phyloP scores from a whole-genome alignment of 2,113 vertebrate species.

The Micromys minutus region DNA sequence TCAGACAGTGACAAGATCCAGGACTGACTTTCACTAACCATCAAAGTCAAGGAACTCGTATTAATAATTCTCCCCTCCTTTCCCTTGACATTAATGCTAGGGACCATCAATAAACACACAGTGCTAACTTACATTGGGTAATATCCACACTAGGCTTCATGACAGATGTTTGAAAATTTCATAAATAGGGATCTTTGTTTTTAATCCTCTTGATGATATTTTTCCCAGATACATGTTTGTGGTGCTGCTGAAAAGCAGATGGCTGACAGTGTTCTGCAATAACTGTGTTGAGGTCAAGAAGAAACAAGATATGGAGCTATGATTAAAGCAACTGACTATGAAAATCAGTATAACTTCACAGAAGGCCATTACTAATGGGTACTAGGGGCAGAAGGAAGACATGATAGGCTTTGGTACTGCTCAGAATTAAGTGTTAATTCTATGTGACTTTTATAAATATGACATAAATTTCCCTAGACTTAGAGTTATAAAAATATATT shows the following conservation, averaged over 20 bases:
- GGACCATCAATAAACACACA: neutral
- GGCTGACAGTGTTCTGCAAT: neutral
- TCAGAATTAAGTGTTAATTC: constrained; percentile 36
- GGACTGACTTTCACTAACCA: neutral
- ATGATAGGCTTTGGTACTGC: neutral
- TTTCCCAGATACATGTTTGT: constrained; percentile 45
- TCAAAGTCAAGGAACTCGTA: constrained; percentile 52
- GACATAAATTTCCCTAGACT: neutral
- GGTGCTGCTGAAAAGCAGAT: constrained; percentile 28
- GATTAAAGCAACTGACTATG: constrained; percentile 32
- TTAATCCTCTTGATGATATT: constrained; percentile 44
- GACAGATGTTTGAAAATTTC: constrained; percentile 43
- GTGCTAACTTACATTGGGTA: neutral
- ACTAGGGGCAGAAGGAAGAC: constrained; percentile 10
- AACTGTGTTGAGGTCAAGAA: constrained; percentile 29
- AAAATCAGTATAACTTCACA: constrained; percentile 35
- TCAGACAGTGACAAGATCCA: constrained; percentile 18
- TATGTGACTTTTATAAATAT: constrained; percentile 51
- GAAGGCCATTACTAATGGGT: constrained; percentile 1
- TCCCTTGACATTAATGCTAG: constrained; percentile 9
- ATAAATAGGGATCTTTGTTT: constrained; percentile 35
- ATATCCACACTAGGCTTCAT: neutral
- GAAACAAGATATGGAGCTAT: neutral
- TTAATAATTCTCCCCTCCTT: constrained; percentile 3
- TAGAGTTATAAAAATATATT: neutral